These are phyloP conservation scores for Cerceris rybyensis DNA, from an alignment of 2,888 invertebrate species.

Conservation along the genomic window DNA sequence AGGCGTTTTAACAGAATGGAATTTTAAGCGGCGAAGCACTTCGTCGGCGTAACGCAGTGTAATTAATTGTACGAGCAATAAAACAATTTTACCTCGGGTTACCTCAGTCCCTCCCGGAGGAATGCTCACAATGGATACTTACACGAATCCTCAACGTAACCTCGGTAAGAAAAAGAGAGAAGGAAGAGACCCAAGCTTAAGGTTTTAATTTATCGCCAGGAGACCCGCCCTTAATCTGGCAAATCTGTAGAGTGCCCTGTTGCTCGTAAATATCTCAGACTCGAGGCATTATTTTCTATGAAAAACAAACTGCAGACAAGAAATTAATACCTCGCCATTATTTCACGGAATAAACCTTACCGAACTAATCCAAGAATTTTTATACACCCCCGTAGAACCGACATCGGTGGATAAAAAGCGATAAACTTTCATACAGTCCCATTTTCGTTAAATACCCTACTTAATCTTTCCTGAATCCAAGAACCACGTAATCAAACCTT, in stretches of 20 bases:
- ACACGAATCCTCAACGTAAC: constrained; percentile 51
- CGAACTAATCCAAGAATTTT: constrained; percentile 35
- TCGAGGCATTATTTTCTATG: constrained; percentile 60
- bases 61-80: constrained; percentile 40
- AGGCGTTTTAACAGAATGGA: background rate
- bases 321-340: constrained; percentile 58
- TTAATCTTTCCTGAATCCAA: too few relatives aligned
- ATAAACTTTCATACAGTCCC: background rate
- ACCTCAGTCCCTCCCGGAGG: constrained; percentile 13
- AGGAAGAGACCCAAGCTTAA: constrained; percentile 53
- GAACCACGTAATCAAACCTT: too few relatives aligned
- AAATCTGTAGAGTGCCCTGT: constrained; percentile 69
- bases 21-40: constrained; percentile 12
- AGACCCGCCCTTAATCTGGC: constrained; percentile 68
- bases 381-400: background rate
- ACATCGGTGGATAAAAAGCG: background rate
- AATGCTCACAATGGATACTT: constrained; percentile 46
- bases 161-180: constrained; percentile 28
- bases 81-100: constrained; percentile 23
- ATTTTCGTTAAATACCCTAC: too few relatives aligned
- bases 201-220: constrained; percentile 65
- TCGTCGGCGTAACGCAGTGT: constrained; percentile 5
- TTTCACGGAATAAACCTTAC: constrained; percentile 43
- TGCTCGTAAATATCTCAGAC: constrained; percentile 62
- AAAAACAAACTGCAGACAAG: constrained; percentile 60